These are phyloP conservation scores for Troilus luridus DNA, from an alignment of 2,888 invertebrate genomes.

Conservation along the genomic window DNA sequence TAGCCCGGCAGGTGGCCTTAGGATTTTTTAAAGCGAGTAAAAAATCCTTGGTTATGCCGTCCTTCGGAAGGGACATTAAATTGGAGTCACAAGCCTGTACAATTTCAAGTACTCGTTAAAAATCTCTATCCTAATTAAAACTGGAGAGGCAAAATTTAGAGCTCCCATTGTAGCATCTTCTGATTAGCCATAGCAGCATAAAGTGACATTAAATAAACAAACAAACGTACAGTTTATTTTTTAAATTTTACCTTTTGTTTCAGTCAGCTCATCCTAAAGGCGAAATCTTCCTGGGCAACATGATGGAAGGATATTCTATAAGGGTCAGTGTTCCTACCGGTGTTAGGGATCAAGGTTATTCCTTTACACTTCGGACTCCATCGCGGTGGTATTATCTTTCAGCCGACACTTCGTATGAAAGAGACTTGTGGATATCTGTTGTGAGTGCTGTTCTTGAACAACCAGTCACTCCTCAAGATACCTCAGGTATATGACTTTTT, in stretches of 20 bases:
- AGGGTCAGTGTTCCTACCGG: slow-evolving; percentile 78
- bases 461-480: slow-evolving; percentile 78
- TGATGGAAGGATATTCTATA: slow-evolving; percentile 82
- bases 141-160: no score
- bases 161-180: no score
- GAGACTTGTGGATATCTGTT: slow-evolving; percentile 85
- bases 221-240: not conserved
- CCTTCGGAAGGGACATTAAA: no score
- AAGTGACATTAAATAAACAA: no score
- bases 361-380: slow-evolving; percentile 87
- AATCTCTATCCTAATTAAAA: no score
- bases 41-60: no score
- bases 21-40: no score
- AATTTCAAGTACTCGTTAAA: no score
- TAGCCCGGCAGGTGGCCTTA: no score
- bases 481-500: slow-evolving; percentile 51
- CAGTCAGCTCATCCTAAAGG: slow-evolving; percentile 91
- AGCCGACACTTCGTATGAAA: slow-evolving; percentile 82
- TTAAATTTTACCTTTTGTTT: slow-evolving; percentile 58
- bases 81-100: no score
- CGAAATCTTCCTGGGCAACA: slow-evolving; percentile 88
- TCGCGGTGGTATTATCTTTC: slow-evolving; percentile 83
- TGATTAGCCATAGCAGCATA: no score
- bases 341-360: slow-evolving; percentile 83
- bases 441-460: slow-evolving; percentile 82